Conservation (phyloP, 2,113 vertebrate species). For the Rhinopomastus cyanomelas region DNA sequence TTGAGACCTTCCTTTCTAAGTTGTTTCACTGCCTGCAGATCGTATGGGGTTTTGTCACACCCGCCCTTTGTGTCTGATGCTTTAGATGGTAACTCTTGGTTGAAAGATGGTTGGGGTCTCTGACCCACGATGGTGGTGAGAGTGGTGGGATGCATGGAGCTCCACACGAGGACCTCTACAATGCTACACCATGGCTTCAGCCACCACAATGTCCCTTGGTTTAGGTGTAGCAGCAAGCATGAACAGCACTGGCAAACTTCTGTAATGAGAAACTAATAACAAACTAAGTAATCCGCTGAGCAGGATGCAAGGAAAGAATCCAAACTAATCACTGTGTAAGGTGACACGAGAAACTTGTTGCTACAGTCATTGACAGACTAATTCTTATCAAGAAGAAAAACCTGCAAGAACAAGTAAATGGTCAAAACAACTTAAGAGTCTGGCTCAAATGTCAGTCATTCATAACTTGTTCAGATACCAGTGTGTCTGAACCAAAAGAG, state of each 20-base stretch:
- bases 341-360: background rate
- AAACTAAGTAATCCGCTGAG: background rate
- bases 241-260: background rate
- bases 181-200: no score
- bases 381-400: conserved; percentile 22
- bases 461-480: background rate
- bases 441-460: background rate
- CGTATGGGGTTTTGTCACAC: no score
- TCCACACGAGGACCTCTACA: no score
- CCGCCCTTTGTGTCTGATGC: no score
- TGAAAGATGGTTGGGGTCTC: no score
- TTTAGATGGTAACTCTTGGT: no score
- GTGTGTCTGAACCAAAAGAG: background rate
- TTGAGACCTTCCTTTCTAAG: no score
- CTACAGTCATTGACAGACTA: background rate
- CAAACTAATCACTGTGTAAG: background rate
- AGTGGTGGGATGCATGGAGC: no score
- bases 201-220: background rate
- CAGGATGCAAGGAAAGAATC: background rate
- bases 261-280: background rate
- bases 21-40: no score
- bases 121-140: no score
- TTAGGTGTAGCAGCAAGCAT: background rate
- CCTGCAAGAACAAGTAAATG: background rate
- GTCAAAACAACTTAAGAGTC: background rate